Evolutionary conservation across 1,140 invertebrate genomes (phyloP).

Genomic region (Bombus vancouverensis): DNA sequence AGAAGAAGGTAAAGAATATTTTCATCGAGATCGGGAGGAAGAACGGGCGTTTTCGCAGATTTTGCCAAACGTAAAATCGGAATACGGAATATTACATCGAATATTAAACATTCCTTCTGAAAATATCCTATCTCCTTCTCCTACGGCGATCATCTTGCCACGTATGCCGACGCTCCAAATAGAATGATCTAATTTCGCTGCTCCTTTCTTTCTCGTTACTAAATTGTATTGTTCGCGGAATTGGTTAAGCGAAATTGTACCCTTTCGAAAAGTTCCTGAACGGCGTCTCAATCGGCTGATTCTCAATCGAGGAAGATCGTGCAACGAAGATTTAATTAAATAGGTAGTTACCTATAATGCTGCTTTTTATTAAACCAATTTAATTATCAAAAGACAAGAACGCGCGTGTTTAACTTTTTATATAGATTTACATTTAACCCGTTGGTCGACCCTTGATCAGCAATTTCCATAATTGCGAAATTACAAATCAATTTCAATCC

Average conservation of each 20-base stretch:
- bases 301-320: not conserved
- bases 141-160: not conserved
- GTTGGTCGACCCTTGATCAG: too few species aligned
- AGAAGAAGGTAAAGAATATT: not conserved
- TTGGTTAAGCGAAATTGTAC: not conserved
- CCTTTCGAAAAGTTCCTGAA: not conserved
- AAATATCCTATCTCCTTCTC: not conserved
- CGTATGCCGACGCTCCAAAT: not conserved
- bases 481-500: too few species aligned
- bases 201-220: too few species aligned
- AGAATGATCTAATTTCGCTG: not conserved
- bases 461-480: too few species aligned
- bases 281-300: not conserved
- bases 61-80: constrained; percentile 38
- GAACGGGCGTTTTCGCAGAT: constrained; percentile 17
- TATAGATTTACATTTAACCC: too few species aligned
- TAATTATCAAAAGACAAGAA: too few species aligned
- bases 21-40: constrained; percentile 10
- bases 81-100: not conserved
- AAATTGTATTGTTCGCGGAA: not conserved
- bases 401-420: too few species aligned
- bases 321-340: not conserved
- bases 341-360: not conserved
- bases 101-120: not conserved
- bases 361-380: not conserved